These are phyloP conservation scores for Argentina silus DNA, from an alignment of 2,797 vertebrate genomes.

Conservation along the genomic window DNA sequence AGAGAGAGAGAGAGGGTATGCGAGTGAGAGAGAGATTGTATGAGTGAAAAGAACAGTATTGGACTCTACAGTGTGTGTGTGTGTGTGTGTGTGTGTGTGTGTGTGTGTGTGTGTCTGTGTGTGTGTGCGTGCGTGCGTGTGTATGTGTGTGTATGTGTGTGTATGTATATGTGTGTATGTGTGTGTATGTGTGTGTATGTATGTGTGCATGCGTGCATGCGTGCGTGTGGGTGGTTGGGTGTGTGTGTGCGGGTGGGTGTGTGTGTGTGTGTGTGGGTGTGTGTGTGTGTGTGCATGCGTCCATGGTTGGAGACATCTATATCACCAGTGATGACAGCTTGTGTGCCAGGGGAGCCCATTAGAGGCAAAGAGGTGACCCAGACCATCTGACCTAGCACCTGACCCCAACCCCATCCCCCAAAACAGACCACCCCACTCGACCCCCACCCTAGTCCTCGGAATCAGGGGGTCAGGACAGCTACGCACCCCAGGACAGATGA, in stretches of 20 bases:
- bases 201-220: too few species aligned
- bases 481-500: constrained; percentile 61
- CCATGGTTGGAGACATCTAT: constrained; percentile 73
- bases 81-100: constrained; percentile 25
- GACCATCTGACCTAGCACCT: constrained; percentile 74
- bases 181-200: too few species aligned
- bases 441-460: constrained; percentile 39
- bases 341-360: constrained; percentile 86
- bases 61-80: not conserved
- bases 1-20: not conserved
- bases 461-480: constrained; percentile 61
- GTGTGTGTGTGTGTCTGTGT: constrained; percentile 20
- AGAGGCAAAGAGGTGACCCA: constrained; percentile 76
- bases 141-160: too few species aligned
- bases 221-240: too few species aligned
- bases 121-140: too few species aligned
- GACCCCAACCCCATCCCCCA: constrained; percentile 66
- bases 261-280: too few species aligned
- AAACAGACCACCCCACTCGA: constrained; percentile 55
- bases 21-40: constrained; percentile 6
- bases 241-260: too few species aligned
- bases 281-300: constrained; percentile 5
- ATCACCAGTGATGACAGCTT: constrained; percentile 74
- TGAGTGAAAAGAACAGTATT: too few species aligned
- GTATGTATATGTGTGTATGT: too few species aligned